phyloP scores from a whole-genome alignment of 2,888 invertebrate genomes.

The Smittia sp. region DNA sequence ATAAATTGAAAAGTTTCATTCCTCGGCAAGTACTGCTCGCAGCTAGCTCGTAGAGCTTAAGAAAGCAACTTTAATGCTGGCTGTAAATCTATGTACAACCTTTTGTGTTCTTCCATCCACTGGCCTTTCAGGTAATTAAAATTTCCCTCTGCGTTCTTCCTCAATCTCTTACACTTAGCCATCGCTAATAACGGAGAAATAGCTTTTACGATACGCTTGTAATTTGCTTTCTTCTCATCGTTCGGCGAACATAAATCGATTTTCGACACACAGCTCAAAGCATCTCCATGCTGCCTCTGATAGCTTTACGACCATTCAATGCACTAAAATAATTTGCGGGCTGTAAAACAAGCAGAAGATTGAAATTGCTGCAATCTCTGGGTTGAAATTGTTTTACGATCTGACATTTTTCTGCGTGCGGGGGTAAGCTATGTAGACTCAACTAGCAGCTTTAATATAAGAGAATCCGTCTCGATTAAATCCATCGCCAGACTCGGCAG shows the following conservation, averaged over 20 bases:
- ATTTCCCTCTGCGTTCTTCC: constrained; percentile 22
- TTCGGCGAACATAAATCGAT: constrained; percentile 37
- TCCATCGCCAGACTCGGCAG: not conserved
- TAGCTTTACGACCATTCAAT: constrained; percentile 14
- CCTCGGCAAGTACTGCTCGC: no score
- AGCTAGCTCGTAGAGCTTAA: not conserved
- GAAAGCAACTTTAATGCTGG: constrained; percentile 16
- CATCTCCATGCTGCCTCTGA: constrained; percentile 6
- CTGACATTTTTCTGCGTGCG: not conserved
- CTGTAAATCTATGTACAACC: constrained; percentile 25
- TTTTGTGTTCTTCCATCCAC: not conserved
- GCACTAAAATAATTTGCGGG: constrained; percentile 35
- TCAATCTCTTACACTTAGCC: constrained; percentile 13
- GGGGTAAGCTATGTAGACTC: not conserved
- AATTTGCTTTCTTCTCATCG: constrained; percentile 17
- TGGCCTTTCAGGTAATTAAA: constrained; percentile 36
- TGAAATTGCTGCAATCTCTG: not conserved
- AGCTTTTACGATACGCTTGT: constrained; percentile 37
- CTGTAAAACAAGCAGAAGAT: not conserved
- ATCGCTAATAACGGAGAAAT: constrained; percentile 24
- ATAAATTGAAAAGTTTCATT: constrained; percentile 39
- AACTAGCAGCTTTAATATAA: constrained; percentile 9
- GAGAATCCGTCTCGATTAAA: constrained; percentile 14
- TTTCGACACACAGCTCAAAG: not conserved
- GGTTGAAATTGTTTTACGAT: constrained; percentile 24